phyloP scores from a whole-genome alignment of 2,113 vertebrate genomes.

The Madoqua kirkii region DNA sequence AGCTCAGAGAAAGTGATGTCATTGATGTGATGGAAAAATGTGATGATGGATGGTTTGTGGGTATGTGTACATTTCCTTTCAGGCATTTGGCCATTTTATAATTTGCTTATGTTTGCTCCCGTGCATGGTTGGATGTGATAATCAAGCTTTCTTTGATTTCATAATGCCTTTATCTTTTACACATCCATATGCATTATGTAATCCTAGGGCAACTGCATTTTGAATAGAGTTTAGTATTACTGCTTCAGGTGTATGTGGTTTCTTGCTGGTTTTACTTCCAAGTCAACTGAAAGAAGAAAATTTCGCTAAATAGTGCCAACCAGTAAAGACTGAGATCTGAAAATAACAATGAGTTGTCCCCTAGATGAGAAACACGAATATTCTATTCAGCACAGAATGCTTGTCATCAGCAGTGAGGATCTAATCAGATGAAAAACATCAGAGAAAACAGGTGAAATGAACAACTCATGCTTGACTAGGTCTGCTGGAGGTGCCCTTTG shows the following conservation, averaged over 20 bases:
- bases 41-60: constrained; percentile 99
- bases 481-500: not conserved
- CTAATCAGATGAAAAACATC: not conserved
- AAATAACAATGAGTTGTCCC: not conserved
- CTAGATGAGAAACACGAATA: not conserved
- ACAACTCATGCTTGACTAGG: not conserved
- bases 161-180: not conserved
- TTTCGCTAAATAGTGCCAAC: not conserved
- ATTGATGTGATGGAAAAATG: constrained; percentile 99
- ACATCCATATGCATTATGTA: not conserved
- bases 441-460: not conserved
- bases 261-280: constrained; percentile 6
- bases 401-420: not conserved
- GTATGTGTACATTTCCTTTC: constrained; percentile 79
- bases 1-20: constrained; percentile 94
- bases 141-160: not conserved
- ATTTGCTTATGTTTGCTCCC: not conserved
- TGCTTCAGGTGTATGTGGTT: not conserved
- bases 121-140: not conserved
- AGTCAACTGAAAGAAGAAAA: not conserved
- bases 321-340: not conserved
- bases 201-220: not conserved
- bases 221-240: not conserved
- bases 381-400: not conserved
- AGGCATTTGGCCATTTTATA: not conserved